phyloP scores from a whole-genome alignment of 2,888 invertebrate species.

The Mythimna loreyi region DNA sequence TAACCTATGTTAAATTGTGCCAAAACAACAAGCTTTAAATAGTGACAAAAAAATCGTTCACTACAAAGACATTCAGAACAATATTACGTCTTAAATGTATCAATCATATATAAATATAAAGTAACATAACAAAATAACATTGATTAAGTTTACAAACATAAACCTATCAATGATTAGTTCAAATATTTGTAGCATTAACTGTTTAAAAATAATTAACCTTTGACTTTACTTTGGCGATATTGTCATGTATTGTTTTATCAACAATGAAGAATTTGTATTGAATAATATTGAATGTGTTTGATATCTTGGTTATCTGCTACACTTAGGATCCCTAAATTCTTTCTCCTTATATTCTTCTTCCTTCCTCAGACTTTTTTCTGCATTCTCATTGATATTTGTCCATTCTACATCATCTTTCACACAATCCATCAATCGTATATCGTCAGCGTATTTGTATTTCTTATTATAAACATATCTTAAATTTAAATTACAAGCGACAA shows the following conservation, averaged over 20 bases:
- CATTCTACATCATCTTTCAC: not conserved
- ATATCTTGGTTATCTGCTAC: not conserved
- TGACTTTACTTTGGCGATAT: slow-evolving; percentile 28
- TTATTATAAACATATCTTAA: slow-evolving; percentile 6
- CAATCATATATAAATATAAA: slow-evolving; percentile 34
- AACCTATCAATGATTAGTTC: slow-evolving; percentile 12
- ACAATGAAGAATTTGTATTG: not conserved
- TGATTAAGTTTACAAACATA: slow-evolving; percentile 11
- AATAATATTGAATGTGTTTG: not conserved
- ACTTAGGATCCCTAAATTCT: slow-evolving; percentile 1
- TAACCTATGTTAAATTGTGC: too few species aligned
- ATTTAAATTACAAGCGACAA: slow-evolving; percentile 9
- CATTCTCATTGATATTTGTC: not conserved
- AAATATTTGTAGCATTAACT: slow-evolving; percentile 25
- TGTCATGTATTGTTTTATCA: not conserved
- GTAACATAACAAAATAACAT: slow-evolving; percentile 21
- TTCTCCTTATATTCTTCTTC: too few species aligned
- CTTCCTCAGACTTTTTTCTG: too few species aligned
- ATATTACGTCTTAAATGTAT: slow-evolving; percentile 3
- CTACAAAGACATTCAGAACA: not conserved
- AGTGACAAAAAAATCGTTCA: not conserved
- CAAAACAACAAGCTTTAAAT: not conserved
- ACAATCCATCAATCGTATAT: not conserved
- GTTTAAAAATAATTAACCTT: slow-evolving; percentile 50
- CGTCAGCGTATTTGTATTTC: slow-evolving; percentile 10